Base-by-base conservation (phyloP, 2,113 vertebrate species). In the Chlorodrepanis virens region DNA sequence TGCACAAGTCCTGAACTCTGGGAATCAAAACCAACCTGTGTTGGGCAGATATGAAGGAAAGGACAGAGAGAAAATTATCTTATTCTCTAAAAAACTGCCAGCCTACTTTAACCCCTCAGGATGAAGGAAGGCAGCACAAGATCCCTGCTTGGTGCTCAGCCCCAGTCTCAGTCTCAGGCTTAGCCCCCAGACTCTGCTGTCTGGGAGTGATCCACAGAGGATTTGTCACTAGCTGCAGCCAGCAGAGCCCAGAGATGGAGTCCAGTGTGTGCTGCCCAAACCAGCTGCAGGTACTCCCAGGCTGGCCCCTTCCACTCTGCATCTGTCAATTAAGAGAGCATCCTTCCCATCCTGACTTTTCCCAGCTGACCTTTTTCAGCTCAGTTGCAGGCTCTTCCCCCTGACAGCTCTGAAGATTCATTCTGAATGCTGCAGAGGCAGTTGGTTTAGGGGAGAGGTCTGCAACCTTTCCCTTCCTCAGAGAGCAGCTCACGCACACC, bases 301-400 rank as follows among this genome's bases (percentile, higher is more conserved):
- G 56, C 74, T 82, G 79, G 78, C 67, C 87, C 72, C 61, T 90
- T 95, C 90, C 35, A 9, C 52, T 68, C 93, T 70, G 89, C 68
- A 37, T 60, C 89, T 94, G 89, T 86, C 94, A 88, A 68, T 94
- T 95, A 94, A 52, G 56, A 0, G 0, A 88, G 47, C 87, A 27
- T 91, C 78, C 84, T 94, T 78, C 82, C 81, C 75, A 12, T 75
- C 59, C 61, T 93, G 91, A 86, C 95, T 96, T 96, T 93, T 88
- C 89, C 84, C 87, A 81, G 78, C 31, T 97, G 96, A 96, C 96
- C 96, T 97, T 96, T 97, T 40, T 81, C 77, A 91, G 89, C 54
- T 40, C 1, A 1, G 79, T 89, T 90, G 71, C 71, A 74, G 75
- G 63, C 94, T 83, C 83, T 85, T 87, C 40, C 84, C 78, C 60